Evolutionary conservation across 2,797 vertebrate genomes (phyloP).

Genomic region (Scomberomorus guttatus): DNA sequence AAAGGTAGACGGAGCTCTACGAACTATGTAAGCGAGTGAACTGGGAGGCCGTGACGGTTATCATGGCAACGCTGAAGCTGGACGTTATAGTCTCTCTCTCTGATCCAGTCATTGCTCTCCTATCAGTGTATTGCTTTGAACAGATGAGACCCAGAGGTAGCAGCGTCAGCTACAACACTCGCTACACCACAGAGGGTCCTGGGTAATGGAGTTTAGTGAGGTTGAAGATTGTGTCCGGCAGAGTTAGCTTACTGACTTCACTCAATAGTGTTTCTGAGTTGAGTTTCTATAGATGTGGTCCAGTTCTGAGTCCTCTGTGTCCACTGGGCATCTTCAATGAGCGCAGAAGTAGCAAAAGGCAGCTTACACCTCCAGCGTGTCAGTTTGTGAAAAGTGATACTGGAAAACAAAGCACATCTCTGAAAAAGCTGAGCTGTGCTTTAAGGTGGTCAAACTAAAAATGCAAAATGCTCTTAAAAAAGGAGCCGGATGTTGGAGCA

Average conservation of each 20-base stretch:
- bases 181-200: conserved; percentile 25
- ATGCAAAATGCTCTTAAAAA: no score
- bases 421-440: not conserved
- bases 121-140: conserved; percentile 57
- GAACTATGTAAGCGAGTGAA: not conserved
- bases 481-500: not conserved
- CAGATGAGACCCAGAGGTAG: conserved; percentile 44
- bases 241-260: conserved; percentile 10
- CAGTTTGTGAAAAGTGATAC: not conserved
- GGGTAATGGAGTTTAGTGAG: conserved; percentile 40
- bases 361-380: not conserved
- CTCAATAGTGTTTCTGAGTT: conserved; percentile 23
- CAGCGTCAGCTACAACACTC: conserved; percentile 35
- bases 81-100: not conserved
- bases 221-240: conserved; percentile 12
- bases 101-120: not conserved
- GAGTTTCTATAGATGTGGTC: conserved; percentile 20
- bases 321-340: not conserved
- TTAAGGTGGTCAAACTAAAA: not conserved
- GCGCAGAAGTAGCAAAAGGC: not conserved
- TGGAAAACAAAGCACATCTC: not conserved
- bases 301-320: conserved; percentile 25
- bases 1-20: conserved; percentile 7
- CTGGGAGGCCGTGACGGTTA: not conserved
- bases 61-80: not conserved